Evolutionary conservation across 2,888 invertebrate genomes (phyloP), one percentile per base, ranked within the genome.

Genomic region (Tridacna gigas): DNA sequence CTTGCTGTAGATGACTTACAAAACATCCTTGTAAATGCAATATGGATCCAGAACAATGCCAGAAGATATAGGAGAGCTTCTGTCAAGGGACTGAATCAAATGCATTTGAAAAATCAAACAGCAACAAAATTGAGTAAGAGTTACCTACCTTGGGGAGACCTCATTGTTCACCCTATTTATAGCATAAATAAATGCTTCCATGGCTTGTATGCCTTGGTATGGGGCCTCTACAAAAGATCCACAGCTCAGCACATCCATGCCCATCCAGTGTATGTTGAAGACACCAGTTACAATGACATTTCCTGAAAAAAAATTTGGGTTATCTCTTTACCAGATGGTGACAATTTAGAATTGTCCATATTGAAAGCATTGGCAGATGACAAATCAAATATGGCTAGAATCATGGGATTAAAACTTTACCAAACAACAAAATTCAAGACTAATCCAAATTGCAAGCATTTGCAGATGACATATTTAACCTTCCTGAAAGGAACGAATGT

Each of bases 141-240:
- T 20, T 20, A 63, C 73, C 26, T 71, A 85, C 83, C 81, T 74
- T 11, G 81, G 66, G 15, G 51, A 51, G 7, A 78, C 25, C 0
- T 83, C 66, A 5, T 20, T 80, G 26, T 90, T 88, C 60, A 89
- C 79, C 37, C 86, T 73, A 37, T 83, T 71, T 4, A 92, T 76
- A 12, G 92, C 91, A 77, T 88, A 92, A n/a, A 90, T 88, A 89
- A 93, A 91, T 18, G 91, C 91, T 75, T 93, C 90, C 75, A 92
- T 79, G 63, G 83, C 89, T 75, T 91, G 91, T 9, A 90, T 84
- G 12, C 89, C 89, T n/a, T 90, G 86, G n/a, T 88, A 78, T 13
- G 82, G 61, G 13, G 78, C 74, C 4, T 47, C 82, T 51, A 80
- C 73, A 26, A 91, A 84, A n/a, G 56, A 25, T 9, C 93, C 93